phyloP scores from a whole-genome alignment of 2,113 vertebrate species.

The Andinoacara biseriatus region DNA sequence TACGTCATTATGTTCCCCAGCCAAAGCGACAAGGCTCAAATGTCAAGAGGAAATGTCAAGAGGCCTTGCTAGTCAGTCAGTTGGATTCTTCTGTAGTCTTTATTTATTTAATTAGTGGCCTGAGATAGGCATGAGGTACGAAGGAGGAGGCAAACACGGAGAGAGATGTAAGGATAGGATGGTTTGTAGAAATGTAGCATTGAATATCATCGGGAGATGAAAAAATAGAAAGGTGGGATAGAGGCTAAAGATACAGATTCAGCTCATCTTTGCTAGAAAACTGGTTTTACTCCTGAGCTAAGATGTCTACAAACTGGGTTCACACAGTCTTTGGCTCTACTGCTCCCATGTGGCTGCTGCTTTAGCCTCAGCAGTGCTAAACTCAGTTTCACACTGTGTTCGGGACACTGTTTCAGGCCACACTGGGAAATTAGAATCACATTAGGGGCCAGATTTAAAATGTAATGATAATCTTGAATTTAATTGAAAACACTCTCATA shows the following conservation, averaged over 20 bases:
- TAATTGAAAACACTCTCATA: rapidly evolving
- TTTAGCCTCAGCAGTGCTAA: background rate
- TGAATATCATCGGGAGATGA: background rate
- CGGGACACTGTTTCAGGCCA: background rate
- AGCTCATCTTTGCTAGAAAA: background rate
- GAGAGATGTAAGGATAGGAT: constrained; percentile 18
- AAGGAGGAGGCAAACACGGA: constrained; percentile 13
- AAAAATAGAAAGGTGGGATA: background rate
- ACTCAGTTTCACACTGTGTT: background rate
- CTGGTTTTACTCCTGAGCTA: background rate
- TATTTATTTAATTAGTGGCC: constrained; percentile 47
- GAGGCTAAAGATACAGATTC: constrained; percentile 5
- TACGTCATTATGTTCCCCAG: constrained; percentile 81
- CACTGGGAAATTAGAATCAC: rapidly evolving
- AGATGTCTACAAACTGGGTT: background rate
- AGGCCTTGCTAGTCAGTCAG: constrained; percentile 67
- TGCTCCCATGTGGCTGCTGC: background rate
- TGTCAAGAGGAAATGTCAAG: constrained; percentile 87
- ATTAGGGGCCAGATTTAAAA: background rate
- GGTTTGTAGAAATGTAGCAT: constrained; percentile 4
- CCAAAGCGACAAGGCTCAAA: constrained; percentile 82
- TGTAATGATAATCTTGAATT: background rate
- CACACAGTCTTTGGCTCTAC: background rate
- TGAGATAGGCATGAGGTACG: constrained; percentile 5
- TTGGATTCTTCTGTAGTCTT: constrained; percentile 27